Evolutionary conservation across 2,113 vertebrate genomes (phyloP), one percentile per base, ranked within the genome.

Genomic region (Coregonus clupeaformis): DNA sequence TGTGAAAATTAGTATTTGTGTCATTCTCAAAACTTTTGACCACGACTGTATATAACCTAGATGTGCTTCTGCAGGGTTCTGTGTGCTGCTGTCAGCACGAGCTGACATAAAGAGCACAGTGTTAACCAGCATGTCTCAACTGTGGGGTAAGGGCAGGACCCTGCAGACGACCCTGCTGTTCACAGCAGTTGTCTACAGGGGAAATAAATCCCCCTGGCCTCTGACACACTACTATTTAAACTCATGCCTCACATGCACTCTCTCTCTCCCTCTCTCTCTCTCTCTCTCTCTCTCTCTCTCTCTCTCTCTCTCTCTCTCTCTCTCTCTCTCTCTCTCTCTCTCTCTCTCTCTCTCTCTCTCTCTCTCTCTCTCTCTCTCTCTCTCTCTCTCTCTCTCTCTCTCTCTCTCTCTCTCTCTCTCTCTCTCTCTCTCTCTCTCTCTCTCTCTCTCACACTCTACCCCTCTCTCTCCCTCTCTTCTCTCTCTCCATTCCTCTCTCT

Each of bases 101-200:
- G 65, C 62, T 55, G 80, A 30, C 30, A 30, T 20, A 6, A 25
- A 76, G 74, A 24, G 45, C 66, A 72, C 72, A 85, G 60, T 55
- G 71, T 84, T 80, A 79, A 78, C 77, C 73, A 30, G 30, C 30
- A 74, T 82, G 73, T 75, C 75, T 77, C 77, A 85, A 72, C 52
- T 71, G 14, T 49, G 52, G 30, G 30, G 5, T 30, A 5, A 30
- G 30, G 30, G 30, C 30, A 30, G 4, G 30, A 30, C 4, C 30
- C 5, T 30, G 60, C 69, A 72, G 76, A 47, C 62, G 67, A 75
- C 63, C 25, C 1, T 75, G 20, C 14, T n/a, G 29, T 70, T 79
- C 69, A 32, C 27, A 25, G 63, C n/a, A 30, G 30, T 24, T 20
- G 6, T 49, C 14, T 30, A 18, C 13, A 60, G 55, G 9, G 52